Base-by-base conservation (phyloP, 1,140 invertebrate genomes). In the Heliconius melpomene region DNA sequence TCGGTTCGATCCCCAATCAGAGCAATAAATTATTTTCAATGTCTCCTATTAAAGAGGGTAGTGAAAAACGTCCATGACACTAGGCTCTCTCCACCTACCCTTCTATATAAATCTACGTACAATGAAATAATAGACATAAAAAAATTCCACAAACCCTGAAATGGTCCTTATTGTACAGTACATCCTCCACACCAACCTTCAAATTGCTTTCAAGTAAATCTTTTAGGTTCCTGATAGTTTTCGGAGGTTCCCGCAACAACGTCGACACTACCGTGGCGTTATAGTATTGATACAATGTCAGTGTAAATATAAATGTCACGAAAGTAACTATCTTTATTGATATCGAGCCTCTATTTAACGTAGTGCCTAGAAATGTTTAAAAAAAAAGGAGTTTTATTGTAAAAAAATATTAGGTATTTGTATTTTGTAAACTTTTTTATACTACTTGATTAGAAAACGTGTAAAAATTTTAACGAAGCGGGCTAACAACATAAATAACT, bases 191-290 rank as follows among this genome's bases (percentile, higher is more conserved):
- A 18, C 95, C 96, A 40, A 95, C 93, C 50, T 95, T 93, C 38
- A 97, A 84, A 20, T 95, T 93, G 77, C 96, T 97, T 9, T 96
- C 86, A 7, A 95, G 79, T 52, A 97, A 87, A 87, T 97, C 96
- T 13, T 93, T 87, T 0, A 97, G 46, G 1, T 95, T 96, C 54
- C 94, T 95, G 7, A 97, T 97, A 9, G 95, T 96, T 76, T 95
- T 95, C 0, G 95, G 95, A 40, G 96, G 95, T 74, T 96, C 95
- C 79, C 96, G 95, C 29, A 97, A 89, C n/a, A 97, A 88, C 2
- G 96, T 96, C 9, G 97, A 96, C 2, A 97, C 96, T 78, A 97
- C 96, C 80, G 95, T 96, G 0, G 96, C 97, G 29, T 96, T 97
- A 87, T 97, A 97, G 84, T 97, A 97, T 86, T 97, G 96, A 89